Conservation (phyloP, 2,888 invertebrate species). For the Argyra leucocephala region DNA sequence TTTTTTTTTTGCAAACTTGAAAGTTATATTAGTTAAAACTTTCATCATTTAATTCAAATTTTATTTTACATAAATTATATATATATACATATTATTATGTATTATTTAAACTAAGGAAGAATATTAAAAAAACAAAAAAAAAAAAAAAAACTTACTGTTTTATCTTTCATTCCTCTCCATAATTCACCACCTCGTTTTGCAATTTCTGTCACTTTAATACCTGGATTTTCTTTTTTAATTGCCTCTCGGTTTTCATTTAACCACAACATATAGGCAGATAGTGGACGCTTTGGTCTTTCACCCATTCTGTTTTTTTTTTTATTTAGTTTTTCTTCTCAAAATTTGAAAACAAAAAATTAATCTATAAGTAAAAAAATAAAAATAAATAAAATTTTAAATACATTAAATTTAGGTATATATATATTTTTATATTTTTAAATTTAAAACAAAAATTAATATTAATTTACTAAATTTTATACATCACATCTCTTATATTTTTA, state of each 20-base stretch:
- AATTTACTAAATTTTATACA: neutral
- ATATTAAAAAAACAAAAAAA: too few species aligned
- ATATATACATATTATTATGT: too few species aligned
- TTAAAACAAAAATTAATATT: neutral
- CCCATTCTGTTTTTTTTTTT: constrained; percentile 54
- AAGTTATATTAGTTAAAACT: too few species aligned
- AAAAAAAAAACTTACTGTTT: constrained; percentile 54
- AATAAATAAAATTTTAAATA: neutral
- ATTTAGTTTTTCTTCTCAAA: constrained; percentile 11
- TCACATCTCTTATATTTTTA: neutral
- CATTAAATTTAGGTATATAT: neutral
- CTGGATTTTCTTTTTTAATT: constrained; percentile 85
- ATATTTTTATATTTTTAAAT: neutral
- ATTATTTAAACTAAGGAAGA: too few species aligned
- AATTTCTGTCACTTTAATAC: constrained; percentile 83
- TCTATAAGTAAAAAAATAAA: constrained; percentile 1
- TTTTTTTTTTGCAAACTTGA: too few species aligned
- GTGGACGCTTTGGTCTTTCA: constrained; percentile 88
- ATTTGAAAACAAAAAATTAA: neutral
- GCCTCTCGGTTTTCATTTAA: constrained; percentile 76
- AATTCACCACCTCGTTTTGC: constrained; percentile 91
- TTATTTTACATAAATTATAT: too few species aligned
- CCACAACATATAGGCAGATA: constrained; percentile 93
- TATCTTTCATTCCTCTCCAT: constrained; percentile 85
- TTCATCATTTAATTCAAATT: too few species aligned